phyloP scores from a whole-genome alignment of 2,888 invertebrate genomes.

The Caenorhabditis sinica region DNA sequence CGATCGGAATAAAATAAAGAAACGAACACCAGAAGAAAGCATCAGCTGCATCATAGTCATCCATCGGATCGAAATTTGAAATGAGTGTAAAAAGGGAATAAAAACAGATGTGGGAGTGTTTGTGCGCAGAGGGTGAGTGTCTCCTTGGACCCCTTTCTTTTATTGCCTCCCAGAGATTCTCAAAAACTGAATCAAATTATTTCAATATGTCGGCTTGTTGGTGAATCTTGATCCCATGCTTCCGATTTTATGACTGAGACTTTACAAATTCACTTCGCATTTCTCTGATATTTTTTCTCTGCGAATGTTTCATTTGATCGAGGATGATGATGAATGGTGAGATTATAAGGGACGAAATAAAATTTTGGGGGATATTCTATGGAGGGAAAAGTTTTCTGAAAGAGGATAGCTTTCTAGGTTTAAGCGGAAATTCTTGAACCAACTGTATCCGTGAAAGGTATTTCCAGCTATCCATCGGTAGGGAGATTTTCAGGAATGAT shows the following conservation, averaged over 20 bases:
- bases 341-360: neutral
- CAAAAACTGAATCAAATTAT: slow-evolving; percentile 43
- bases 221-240: slow-evolving; percentile 19
- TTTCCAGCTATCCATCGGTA: no score
- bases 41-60: slow-evolving; percentile 27
- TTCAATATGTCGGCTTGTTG: slow-evolving; percentile 43
- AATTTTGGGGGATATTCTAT: no score
- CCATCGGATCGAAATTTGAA: slow-evolving; percentile 39
- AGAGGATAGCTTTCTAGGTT: no score
- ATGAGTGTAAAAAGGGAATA: slow-evolving; percentile 52
- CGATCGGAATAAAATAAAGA: slow-evolving; percentile 26
- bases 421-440: no score
- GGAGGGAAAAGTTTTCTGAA: neutral
- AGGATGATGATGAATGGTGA: slow-evolving; percentile 36
- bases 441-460: no score
- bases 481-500: no score
- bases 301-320: slow-evolving; percentile 41
- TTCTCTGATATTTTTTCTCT: neutral
- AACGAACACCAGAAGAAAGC: slow-evolving; percentile 16
- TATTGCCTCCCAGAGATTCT: slow-evolving; percentile 32
- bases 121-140: slow-evolving; percentile 18
- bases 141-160: slow-evolving; percentile 13
- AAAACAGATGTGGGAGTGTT: slow-evolving; percentile 55
- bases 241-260: slow-evolving; percentile 38
- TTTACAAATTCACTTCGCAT: slow-evolving; percentile 1